phyloP scores from a whole-genome alignment of 1,140 invertebrate genomes.

The Cyrtorhinus lividipennis region DNA sequence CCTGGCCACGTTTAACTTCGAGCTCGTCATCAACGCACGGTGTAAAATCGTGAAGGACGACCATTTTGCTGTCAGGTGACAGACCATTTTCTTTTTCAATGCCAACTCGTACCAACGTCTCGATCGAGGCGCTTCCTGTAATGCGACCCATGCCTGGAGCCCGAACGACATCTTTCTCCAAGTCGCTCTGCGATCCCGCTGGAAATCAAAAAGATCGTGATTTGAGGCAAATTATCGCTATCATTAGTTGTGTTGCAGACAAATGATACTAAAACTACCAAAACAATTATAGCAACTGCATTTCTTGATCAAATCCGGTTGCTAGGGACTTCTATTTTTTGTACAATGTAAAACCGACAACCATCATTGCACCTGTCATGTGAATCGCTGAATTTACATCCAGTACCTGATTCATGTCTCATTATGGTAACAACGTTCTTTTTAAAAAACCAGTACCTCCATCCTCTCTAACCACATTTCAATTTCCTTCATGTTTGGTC shows the following conservation, averaged over 20 bases:
- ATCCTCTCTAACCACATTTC: no score
- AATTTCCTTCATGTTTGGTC: no score
- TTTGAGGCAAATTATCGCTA: slow-evolving; percentile 14
- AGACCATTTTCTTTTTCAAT: slow-evolving; percentile 87
- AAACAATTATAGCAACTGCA: no score
- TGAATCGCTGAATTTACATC: no score
- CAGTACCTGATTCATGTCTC: no score
- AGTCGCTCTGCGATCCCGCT: slow-evolving; percentile 44
- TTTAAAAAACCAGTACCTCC: no score
- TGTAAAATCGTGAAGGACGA: slow-evolving; percentile 85
- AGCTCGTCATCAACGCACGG: slow-evolving; percentile 90
- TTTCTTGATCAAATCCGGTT: no score
- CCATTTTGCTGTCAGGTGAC: slow-evolving; percentile 86
- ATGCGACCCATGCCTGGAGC: slow-evolving; percentile 67
- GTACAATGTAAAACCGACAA: no score
- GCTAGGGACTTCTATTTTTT: no score
- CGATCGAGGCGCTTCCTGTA: slow-evolving; percentile 86
- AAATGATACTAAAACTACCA: slow-evolving; percentile 12
- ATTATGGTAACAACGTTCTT: no score
- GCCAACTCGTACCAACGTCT: slow-evolving; percentile 82
- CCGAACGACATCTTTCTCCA: slow-evolving; percentile 57
- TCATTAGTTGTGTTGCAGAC: no score
- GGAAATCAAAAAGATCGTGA: slow-evolving; percentile 25
- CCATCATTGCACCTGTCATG: no score
- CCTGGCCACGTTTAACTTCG: slow-evolving; percentile 56